Base-by-base conservation (phyloP, 2,113 vertebrate genomes). In the Sclerurus mexicanus region DNA sequence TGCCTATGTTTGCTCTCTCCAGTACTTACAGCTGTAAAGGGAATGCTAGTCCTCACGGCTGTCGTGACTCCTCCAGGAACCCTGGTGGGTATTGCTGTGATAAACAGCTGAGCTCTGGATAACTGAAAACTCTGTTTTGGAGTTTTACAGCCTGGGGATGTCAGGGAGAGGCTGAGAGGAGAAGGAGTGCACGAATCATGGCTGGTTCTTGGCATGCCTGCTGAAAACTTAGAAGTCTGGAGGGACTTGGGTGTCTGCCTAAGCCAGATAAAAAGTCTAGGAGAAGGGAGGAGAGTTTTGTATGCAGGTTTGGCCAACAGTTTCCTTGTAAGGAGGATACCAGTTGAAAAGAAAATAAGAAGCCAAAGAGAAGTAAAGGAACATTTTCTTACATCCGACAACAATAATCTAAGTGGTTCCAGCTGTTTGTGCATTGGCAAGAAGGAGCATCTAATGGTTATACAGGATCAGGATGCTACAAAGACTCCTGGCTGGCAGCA, bases 221-320 rank as follows among this genome's bases (percentile, higher is more conserved):
- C 35, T 78, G 66, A 92, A 95, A 84, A 78, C 60, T 74, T 90
- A 52, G 73, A 49, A 93, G 56, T 89, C 76, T 85, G 69, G 60
- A 91, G 80, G 35, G 60, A 75, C 76, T 72, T 93, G 83, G 73
- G 80, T 89, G 91, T 78, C 76, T 95, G 92, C 89, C 83, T 93
- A 90, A 85, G 60, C 13, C 24, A 85, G 84, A 92, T 91, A 95
- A 95, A 25, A 86, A 78, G 31, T 49, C 56, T 91, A 49, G n/a
- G 24, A 92, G 52, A 90, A 93, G 30, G 50, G 53, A 94, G 39
- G 27, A 71, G 50, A 84, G 21, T 62, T 95, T 79, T 83, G n/a
- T 87, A 31, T 47, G 60, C 37, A 85, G 50, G 44, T 87, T 93
- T 94, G 66, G 76, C 64, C 64, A 91, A 60, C 47, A 87, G 60